phyloP scores from a whole-genome alignment of 2,113 vertebrate genomes.

The Bufo bufo region DNA sequence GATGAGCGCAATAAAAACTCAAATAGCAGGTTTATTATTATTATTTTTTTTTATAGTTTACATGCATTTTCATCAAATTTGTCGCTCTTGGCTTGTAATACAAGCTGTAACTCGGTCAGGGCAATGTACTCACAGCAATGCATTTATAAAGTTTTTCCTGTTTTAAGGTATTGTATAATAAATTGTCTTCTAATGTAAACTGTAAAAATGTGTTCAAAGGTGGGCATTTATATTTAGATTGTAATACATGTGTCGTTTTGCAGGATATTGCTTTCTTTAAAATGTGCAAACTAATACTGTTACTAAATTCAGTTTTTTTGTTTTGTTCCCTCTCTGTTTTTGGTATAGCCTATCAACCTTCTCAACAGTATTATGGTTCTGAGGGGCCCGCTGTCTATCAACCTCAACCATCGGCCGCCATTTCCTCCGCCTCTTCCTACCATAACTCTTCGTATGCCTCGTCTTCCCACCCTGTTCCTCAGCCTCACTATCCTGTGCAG shows the following conservation, averaged over 20 bases:
- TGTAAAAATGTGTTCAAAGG: too few relatives aligned
- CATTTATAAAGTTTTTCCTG: too few relatives aligned
- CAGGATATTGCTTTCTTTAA: background rate
- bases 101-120: too few relatives aligned
- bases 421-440: conserved; percentile 74
- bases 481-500: conserved; percentile 67
- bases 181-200: too few relatives aligned
- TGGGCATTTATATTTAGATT: background rate
- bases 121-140: too few relatives aligned
- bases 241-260: too few relatives aligned
- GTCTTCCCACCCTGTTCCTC: conserved; percentile 69
- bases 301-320: background rate
- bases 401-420: conserved; percentile 77
- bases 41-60: too few relatives aligned
- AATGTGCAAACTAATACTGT: background rate
- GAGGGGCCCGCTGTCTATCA: conserved; percentile 84
- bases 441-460: conserved; percentile 71
- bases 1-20: too few relatives aligned
- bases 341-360: conserved; percentile 82
- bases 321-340: background rate
- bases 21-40: too few relatives aligned
- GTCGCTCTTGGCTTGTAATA: too few relatives aligned
- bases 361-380: conserved; percentile 84
- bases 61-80: too few relatives aligned
- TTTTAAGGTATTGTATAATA: too few relatives aligned